Evolutionary conservation across 2,888 invertebrate genomes (phyloP).

Genomic region (Cephonodes hylas): DNA sequence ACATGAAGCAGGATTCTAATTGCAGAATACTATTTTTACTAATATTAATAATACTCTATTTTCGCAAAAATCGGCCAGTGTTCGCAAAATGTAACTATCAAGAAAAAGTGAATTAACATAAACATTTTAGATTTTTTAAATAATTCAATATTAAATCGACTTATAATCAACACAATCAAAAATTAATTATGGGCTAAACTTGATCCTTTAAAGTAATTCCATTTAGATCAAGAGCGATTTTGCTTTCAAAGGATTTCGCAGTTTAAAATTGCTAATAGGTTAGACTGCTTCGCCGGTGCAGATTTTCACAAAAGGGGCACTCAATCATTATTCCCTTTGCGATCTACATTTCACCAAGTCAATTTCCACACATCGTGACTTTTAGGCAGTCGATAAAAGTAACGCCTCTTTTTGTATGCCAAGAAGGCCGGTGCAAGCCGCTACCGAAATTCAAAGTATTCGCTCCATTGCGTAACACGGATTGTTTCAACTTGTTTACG

Average conservation of each 20-base stretch:
- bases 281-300: neutral
- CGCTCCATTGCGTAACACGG: conserved; percentile 44
- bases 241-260: neutral
- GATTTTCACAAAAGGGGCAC: conserved; percentile 30
- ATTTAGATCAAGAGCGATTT: neutral
- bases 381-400: conserved; percentile 31
- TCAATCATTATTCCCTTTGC: conserved; percentile 50
- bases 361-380: conserved; percentile 35
- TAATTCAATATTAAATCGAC: no score
- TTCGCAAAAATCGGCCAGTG: no score
- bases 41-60: no score
- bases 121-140: no score
- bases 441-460: conserved; percentile 37
- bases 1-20: neutral
- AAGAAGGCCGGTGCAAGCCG: conserved; percentile 28
- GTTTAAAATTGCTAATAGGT: neutral
- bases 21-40: neutral
- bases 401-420: conserved; percentile 42
- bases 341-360: conserved; percentile 43
- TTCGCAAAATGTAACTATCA: no score
- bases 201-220: neutral
- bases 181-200: no score
- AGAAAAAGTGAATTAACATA: no score
- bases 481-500: conserved; percentile 46
- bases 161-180: no score